Base-by-base conservation (phyloP, 1,140 invertebrate species). In the Plectrocnemia conspersa region DNA sequence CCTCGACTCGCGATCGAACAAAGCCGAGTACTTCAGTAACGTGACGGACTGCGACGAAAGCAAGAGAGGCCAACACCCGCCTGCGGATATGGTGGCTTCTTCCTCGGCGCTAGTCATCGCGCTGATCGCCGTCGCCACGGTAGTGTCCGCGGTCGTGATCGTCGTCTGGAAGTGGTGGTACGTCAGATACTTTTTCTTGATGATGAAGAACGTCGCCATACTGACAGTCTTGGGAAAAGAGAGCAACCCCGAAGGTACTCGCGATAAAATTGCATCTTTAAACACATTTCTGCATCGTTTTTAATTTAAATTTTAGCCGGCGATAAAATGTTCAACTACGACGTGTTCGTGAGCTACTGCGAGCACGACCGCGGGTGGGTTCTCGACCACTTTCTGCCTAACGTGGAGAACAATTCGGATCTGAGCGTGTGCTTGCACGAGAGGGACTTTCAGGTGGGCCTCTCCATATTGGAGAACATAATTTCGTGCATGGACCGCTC, bases 341-440 rank as follows among this genome's bases (percentile, higher is more conserved):
- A 83, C 46, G 76, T 82, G 0, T 83, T 83, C 53, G 77, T 82
- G 1, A 82, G 79, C 2, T 83, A 82, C 54, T 80, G 78, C 60
- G 77, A 83, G 25, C 74, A 76, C 19, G 79, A 83, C 63, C 66
- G 79, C 0, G 58, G 66, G 0, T 82, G 81, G 79, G 76, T 83
- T 1, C 55, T 82, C 15, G 76, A 82, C 44, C 66, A 80, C 18
- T 64, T 82, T 0, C 57, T 83, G 19, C 79, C 79, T 0, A 77
- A 82, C 55, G 68, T 82, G 2, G 81, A 83, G 61, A 67, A 65
- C 2, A 66, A 76, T 10, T 72, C 71, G 22, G 74, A 72, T 48
- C 65, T 80, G 47, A 78, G 72, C 45, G 77, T 81, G 6, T 83
- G 81, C 59, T 65, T 83, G 1, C 81, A 83, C 56, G 80, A 82